These are phyloP conservation scores for Zelleria hepariella DNA, from an alignment of 2,888 invertebrate species.

Conservation along the genomic window DNA sequence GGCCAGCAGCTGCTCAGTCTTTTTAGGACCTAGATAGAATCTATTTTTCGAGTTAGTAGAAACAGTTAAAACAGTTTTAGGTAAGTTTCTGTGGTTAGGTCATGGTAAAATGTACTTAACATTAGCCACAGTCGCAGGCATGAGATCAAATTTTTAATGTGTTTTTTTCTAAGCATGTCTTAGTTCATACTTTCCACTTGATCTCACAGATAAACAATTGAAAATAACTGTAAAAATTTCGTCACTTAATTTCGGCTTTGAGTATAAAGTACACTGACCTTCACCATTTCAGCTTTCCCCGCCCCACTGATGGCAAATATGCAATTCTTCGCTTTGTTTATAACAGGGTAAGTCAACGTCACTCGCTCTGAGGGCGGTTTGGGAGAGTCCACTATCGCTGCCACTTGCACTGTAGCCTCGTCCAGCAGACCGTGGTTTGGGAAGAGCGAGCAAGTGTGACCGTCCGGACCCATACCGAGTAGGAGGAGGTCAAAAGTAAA, in stretches of 20 bases:
- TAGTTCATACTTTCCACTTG: no score
- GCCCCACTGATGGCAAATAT: constrained; percentile 89
- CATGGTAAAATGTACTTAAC: no score
- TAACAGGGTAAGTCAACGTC: constrained; percentile 91
- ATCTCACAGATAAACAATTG: no score
- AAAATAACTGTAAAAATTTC: no score
- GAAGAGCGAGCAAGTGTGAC: constrained; percentile 98
- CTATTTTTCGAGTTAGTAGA: background rate
- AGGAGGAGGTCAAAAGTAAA: constrained; percentile 87
- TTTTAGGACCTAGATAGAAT: background rate
- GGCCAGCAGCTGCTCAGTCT: no score
- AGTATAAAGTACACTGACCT: constrained; percentile 79
- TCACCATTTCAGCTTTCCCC: constrained; percentile 90
- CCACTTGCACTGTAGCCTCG: constrained; percentile 79
- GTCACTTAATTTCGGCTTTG: no score
- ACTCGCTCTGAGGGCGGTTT: constrained; percentile 94
- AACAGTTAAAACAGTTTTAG: background rate
- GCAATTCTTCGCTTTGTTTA: constrained; percentile 87
- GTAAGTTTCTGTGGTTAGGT: background rate
- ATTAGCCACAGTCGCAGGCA: no score
- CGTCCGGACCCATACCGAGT: constrained; percentile 98
- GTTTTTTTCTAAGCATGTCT: no score
- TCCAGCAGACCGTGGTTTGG: constrained; percentile 81
- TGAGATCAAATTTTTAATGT: no score
- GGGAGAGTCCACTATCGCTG: constrained; percentile 91